phyloP scores from a whole-genome alignment of 2,113 vertebrate genomes.

The Lepus europaeus region DNA sequence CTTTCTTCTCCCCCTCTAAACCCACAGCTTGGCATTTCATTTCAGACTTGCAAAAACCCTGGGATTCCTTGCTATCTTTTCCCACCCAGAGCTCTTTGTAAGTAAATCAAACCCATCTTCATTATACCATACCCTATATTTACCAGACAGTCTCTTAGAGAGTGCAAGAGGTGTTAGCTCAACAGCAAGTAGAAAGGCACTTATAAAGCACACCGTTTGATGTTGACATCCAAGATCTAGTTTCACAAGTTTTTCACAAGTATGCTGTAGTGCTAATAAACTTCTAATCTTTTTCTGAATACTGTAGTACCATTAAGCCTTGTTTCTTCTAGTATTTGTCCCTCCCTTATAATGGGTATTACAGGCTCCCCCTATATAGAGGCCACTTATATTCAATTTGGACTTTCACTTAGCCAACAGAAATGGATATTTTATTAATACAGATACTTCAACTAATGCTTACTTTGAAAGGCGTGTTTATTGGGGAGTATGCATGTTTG shows the following conservation, averaged over 20 bases:
- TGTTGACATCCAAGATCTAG: conserved; percentile 19
- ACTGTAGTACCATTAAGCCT: background rate
- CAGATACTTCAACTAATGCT: background rate
- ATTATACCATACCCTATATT: background rate
- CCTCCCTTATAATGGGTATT: conserved; percentile 69
- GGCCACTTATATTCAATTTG: conserved; percentile 79
- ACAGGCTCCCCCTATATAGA: conserved; percentile 75
- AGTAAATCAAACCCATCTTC: conserved; percentile 61
- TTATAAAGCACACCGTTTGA: background rate
- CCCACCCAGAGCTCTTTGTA: conserved; percentile 52
- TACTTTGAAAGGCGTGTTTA: background rate
- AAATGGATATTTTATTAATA: conserved; percentile 71
- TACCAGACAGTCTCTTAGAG: conserved; percentile 13
- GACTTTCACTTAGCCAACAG: conserved; percentile 66
- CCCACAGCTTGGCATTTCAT: conserved; percentile 72
- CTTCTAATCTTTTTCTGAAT: background rate
- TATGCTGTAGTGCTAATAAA: background rate
- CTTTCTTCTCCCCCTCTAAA: conserved; percentile 48
- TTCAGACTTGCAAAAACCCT: conserved; percentile 62
- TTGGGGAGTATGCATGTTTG: background rate
- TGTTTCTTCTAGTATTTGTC: conserved; percentile 45
- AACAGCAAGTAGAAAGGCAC: background rate
- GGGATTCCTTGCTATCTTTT: conserved; percentile 61
- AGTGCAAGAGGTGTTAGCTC: background rate
- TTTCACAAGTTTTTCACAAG: conserved; percentile 16